These are phyloP conservation scores for Drosophila nikananu DNA, from an alignment of 1,140 invertebrate species.

Conservation along the genomic window DNA sequence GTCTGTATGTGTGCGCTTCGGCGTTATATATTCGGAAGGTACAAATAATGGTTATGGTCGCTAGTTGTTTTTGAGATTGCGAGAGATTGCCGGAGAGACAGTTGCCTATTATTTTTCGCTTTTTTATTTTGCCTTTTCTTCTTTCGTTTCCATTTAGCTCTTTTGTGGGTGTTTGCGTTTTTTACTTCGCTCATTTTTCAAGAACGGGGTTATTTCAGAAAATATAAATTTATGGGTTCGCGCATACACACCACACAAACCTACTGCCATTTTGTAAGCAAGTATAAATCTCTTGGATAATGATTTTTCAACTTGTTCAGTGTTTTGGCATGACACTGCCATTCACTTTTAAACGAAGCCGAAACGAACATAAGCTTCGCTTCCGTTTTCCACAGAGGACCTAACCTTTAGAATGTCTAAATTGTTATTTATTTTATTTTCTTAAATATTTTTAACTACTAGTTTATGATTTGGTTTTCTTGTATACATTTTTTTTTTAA, in stretches of 20 bases:
- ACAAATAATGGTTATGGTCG: slow-evolving; percentile 61
- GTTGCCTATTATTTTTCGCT: slow-evolving; percentile 45
- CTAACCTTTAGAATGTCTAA: background rate
- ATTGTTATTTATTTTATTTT: background rate
- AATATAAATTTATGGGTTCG: slow-evolving; percentile 32
- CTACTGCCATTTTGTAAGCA: slow-evolving; percentile 13
- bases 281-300: slow-evolving; percentile 31
- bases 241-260: slow-evolving; percentile 17
- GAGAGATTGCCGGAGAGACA: slow-evolving; percentile 57
- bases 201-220: slow-evolving; percentile 49
- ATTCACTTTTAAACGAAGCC: background rate
- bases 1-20: slow-evolving; percentile 31
- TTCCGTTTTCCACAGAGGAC: slow-evolving; percentile 1
- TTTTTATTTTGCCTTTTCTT: slow-evolving; percentile 33
- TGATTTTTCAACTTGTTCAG: slow-evolving; percentile 42
- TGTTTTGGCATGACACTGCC: background rate
- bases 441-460: no score
- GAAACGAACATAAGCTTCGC: background rate
- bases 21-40: slow-evolving; percentile 59
- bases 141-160: slow-evolving; percentile 26
- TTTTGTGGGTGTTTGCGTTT: slow-evolving; percentile 25
- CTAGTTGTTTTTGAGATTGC: slow-evolving; percentile 60
- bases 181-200: slow-evolving; percentile 38
- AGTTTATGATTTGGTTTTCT: background rate
- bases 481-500: background rate